Evolutionary conservation across 2,888 invertebrate genomes (phyloP).

Genomic region (Scaptomyza caliginosa): DNA sequence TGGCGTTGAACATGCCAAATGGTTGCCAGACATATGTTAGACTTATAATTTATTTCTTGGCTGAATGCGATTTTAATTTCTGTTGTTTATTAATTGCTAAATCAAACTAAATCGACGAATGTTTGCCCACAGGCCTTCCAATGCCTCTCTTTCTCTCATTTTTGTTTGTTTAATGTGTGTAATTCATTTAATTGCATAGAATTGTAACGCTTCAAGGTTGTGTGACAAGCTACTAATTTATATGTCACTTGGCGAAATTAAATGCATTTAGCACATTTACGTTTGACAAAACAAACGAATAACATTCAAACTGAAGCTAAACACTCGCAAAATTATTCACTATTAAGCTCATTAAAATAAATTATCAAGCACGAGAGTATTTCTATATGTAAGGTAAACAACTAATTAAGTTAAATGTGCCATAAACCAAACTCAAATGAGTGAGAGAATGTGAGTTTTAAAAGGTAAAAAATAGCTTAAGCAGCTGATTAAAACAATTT

Average conservation of each 20-base stretch:
- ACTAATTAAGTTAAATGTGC: slow-evolving; percentile 60
- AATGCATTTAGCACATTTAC: slow-evolving; percentile 71
- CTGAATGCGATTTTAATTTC: slow-evolving; percentile 54
- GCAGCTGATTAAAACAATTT: slow-evolving; percentile 32
- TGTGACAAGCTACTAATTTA: slow-evolving; percentile 63
- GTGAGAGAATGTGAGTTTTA: too few species aligned
- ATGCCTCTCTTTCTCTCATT: neutral
- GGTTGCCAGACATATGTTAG: slow-evolving; percentile 72
- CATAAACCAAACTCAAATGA: slow-evolving; percentile 36
- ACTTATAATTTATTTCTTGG: slow-evolving; percentile 71
- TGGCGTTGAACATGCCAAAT: slow-evolving; percentile 5
- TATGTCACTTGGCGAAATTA: slow-evolving; percentile 79
- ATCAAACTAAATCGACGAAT: slow-evolving; percentile 44
- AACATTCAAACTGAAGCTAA: slow-evolving; percentile 8
- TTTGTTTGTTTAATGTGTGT: slow-evolving; percentile 34
- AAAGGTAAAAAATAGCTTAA: slow-evolving; percentile 29
- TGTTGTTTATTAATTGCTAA: slow-evolving; percentile 74
- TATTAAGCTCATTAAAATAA: slow-evolving; percentile 73
- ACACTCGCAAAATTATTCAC: slow-evolving; percentile 34
- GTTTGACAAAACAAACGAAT: slow-evolving; percentile 34
- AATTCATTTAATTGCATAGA: slow-evolving; percentile 78
- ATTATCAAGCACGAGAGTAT: slow-evolving; percentile 32
- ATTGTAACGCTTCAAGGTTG: slow-evolving; percentile 69
- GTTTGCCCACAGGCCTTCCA: slow-evolving; percentile 45
- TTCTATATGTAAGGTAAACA: slow-evolving; percentile 23